Conservation (phyloP, 2,113 vertebrate genomes). For the Toxotes chatareus region DNA sequence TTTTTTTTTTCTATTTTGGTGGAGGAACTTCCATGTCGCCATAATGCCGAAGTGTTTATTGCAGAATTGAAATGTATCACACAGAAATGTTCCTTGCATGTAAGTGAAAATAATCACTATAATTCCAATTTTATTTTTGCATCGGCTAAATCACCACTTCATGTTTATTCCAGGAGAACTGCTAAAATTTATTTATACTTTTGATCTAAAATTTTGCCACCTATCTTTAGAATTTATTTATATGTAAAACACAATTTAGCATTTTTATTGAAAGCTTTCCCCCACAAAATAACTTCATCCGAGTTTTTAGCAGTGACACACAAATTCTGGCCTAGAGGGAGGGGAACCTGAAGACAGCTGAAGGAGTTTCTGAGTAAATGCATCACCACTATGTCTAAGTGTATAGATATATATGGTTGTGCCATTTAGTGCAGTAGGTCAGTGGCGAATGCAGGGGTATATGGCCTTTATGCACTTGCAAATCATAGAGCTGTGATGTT, state of each 20-base stretch:
- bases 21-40: background rate
- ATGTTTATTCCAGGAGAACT: background rate
- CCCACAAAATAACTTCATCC: background rate
- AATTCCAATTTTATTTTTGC: conserved; percentile 15
- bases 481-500: conserved; percentile 54
- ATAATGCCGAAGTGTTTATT: background rate
- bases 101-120: background rate
- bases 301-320: conserved; percentile 6
- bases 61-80: background rate
- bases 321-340: background rate
- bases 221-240: background rate
- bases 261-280: conserved; percentile 14
- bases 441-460: conserved; percentile 18
- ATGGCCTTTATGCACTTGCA: conserved; percentile 47
- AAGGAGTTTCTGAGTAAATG: conserved; percentile 1
- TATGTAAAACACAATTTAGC: background rate
- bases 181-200: background rate
- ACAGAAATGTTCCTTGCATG: background rate
- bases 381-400: conserved; percentile 5
- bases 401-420: conserved; percentile 1
- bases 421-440: conserved; percentile 36
- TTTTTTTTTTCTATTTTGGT: background rate
- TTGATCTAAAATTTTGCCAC: background rate
- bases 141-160: background rate
- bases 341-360: conserved; percentile 13